Base-by-base conservation (phyloP, 1,140 invertebrate genomes). In the Eubasilissa regina region DNA sequence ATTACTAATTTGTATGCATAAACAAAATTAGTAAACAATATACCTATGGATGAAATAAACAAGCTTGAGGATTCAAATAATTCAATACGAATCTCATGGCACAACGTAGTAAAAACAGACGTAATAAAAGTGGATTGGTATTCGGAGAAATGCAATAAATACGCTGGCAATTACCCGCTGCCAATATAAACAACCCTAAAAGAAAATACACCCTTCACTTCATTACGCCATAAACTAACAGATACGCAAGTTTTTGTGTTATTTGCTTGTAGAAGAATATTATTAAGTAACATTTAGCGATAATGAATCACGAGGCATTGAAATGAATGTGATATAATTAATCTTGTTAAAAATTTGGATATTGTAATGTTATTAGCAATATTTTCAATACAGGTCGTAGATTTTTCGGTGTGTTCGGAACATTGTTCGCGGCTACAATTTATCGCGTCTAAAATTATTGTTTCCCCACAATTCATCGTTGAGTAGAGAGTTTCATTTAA, bases 201-300 rank as follows among this genome's bases (percentile, higher is more conserved):
- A 21, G 64, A 11, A 68, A 68, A 47, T 68, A 17, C 64, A 68
- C 64, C 64, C 64, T 68, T 68, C 64, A 68, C 64, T 68, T 68
- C 64, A 48, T 68, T 68, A 68, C 64, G 44, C n/a, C 64, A 45
- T 4, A n/a, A 47, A 48, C 43, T 43, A n/a, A 25, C 60, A 13
- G 17, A 12, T 44, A 3, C n/a, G 48, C 25, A 35, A 35, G 25
- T 35, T 35, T n/a, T 35, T 35, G 25, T 35, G 25, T 35, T 35
- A 35, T 35, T 35, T 6, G 25, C 25, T 35, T 35, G 25, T 35
- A 35, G 25, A 35, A 35, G 25, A 3, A 35, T 35, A 35, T 1
- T 6, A 35, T 35, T 35, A 35, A 35, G 25, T 35, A 35, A 35
- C 25, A 35, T 35, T 35, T 35, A 35, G 25, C 25, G 25, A 35